phyloP scores from a whole-genome alignment of 2,888 invertebrate species.

The Rhamnusium bicolor region DNA sequence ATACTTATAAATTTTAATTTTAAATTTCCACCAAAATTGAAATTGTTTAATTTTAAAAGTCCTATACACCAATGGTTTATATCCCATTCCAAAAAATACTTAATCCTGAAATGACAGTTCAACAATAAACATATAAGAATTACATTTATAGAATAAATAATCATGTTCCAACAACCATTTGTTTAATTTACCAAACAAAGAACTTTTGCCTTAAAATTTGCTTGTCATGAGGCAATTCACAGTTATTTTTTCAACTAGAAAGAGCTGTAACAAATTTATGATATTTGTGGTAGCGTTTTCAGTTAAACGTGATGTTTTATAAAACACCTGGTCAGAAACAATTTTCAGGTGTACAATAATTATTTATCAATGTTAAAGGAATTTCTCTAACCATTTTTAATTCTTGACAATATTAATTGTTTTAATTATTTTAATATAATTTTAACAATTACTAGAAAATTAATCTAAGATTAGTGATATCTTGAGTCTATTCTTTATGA shows the following conservation, averaged over 20 bases:
- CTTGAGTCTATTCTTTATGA: too few relatives aligned
- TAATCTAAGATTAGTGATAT: too few relatives aligned
- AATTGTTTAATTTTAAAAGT: too few relatives aligned
- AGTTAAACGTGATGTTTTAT: background rate
- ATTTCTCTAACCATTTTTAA: too few relatives aligned
- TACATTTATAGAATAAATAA: background rate
- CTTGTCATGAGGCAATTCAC: background rate
- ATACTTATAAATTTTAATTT: too few relatives aligned
- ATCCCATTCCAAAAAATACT: background rate
- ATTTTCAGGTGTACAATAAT: background rate
- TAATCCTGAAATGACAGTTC: background rate
- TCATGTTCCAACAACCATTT: background rate
- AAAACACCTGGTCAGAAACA: background rate
- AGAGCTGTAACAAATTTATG: background rate
- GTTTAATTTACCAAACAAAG: background rate
- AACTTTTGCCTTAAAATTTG: background rate
- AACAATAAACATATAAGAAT: background rate
- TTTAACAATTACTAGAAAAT: too few relatives aligned
- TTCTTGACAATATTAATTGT: too few relatives aligned
- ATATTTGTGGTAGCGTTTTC: background rate
- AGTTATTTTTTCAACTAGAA: background rate
- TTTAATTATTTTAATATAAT: too few relatives aligned
- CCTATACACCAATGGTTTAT: background rate
- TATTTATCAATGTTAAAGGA: background rate
- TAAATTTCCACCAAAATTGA: too few relatives aligned